Conservation (phyloP, 2,888 invertebrate species). For the Apamea monoglypha region DNA sequence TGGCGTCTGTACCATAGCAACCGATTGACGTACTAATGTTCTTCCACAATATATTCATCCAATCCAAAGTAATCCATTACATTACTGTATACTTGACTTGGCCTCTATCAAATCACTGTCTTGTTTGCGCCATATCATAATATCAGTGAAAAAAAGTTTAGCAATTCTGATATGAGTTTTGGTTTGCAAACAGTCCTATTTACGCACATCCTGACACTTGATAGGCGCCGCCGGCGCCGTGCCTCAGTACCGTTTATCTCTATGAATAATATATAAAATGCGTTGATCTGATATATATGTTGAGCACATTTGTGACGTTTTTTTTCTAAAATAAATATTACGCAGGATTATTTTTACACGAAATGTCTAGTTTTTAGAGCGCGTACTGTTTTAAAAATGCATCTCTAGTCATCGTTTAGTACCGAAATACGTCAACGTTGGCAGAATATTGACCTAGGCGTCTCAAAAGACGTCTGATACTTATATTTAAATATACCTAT, state of each 20-base stretch:
- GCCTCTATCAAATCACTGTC: conserved; percentile 32
- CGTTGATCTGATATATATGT: conserved; percentile 21
- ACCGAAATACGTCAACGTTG: conserved; percentile 7
- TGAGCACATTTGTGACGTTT: conserved; percentile 29
- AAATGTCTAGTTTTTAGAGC: conserved; percentile 14
- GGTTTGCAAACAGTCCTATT: conserved; percentile 71
- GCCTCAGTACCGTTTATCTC: conserved; percentile 52
- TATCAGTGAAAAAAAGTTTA: conserved; percentile 52
- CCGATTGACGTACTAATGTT: conserved; percentile 4
- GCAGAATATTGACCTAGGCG: conserved; percentile 20
- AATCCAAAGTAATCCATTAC: conserved; percentile 30
- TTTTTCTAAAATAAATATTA: conserved; percentile 46
- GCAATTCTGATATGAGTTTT: conserved; percentile 65
- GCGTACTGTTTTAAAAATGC: conserved; percentile 36
- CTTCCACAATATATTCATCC: conserved; percentile 14
- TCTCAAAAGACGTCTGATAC: conserved; percentile 5
- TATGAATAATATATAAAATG: conserved; percentile 59
- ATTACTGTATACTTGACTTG: conserved; percentile 42
- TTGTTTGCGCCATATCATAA: conserved; percentile 32
- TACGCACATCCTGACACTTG: conserved; percentile 68
- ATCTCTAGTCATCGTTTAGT: conserved; percentile 31
- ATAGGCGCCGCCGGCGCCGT: conserved; percentile 46
- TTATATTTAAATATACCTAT: background rate
- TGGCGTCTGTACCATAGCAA: conserved; percentile 1
- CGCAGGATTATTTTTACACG: conserved; percentile 26